Conservation (phyloP, 2,797 vertebrate species). For the Numenius phaeopus region DNA sequence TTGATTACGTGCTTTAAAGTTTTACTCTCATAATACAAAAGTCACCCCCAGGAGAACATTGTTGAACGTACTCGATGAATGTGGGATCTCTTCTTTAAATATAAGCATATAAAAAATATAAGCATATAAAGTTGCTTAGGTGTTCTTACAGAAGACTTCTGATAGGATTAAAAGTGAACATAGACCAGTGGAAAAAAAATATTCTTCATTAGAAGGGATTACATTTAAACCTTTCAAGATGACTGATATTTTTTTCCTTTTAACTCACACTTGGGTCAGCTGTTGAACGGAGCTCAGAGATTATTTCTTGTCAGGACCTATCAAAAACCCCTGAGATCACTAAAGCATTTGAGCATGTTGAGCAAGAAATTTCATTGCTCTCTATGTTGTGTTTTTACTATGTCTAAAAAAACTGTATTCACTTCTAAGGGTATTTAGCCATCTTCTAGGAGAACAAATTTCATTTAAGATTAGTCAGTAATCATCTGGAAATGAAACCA, state of each 20-base stretch:
- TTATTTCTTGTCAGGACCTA: conserved; percentile 41
- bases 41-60: neutral
- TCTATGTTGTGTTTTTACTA: neutral
- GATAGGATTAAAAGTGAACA: conserved; percentile 20
- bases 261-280: conserved; percentile 6
- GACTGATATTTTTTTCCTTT: neutral
- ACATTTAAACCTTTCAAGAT: conserved; percentile 26
- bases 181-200: conserved; percentile 12
- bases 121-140: neutral
- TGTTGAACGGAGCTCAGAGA: conserved; percentile 34
- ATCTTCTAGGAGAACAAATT: conserved; percentile 23
- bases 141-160: conserved; percentile 19
- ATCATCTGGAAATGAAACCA: conserved; percentile 52
- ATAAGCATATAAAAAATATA: neutral
- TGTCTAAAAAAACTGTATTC: neutral
- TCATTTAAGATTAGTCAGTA: conserved; percentile 30
- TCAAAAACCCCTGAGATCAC: neutral
- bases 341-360: neutral
- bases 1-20: neutral
- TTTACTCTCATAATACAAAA: neutral
- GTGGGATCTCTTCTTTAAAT: neutral
- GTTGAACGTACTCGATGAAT: neutral
- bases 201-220: conserved; percentile 44
- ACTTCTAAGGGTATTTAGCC: neutral
- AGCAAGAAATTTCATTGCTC: neutral